Evolutionary conservation across 2,113 vertebrate genomes (phyloP), one percentile per base, ranked within the genome.

Genomic region (Silurus glanis): DNA sequence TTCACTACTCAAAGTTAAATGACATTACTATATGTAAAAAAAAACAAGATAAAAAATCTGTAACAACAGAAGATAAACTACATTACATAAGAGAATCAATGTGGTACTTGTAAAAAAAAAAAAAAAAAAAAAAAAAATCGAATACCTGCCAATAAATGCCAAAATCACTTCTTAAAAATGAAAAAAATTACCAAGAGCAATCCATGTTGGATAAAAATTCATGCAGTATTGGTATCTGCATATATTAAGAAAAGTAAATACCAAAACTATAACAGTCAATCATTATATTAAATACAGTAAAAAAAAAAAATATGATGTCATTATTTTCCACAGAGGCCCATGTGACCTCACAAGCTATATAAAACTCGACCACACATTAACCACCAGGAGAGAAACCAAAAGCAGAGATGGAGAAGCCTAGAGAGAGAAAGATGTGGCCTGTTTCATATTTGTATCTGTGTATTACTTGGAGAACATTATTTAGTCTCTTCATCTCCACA

Each of bases 281-380:
- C 1, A 19, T 14, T 14, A 14, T 6, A 16, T 16, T 6, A 78
- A 17, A 28, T 51, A 78, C 14, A 16, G 37, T 21, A 59, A 53
- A 0, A 16, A 8, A 8, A 16, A 78, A 37, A 55, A 2, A 0
- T 1, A 49, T 25, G 53, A 28, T 71, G 83, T 10, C 53, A 55
- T 69, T 21, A 72, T 59, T 69, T 37, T 87, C 86, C 56, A 69
- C 61, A 79, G 58, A 87, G 80, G 47, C 51, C 58, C 83, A 83
- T 45, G 61, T 83, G 86, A 83, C 72, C 76, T 75, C 74, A 51
- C 21, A 53, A 66, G 10, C 66, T 86, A 4, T 84, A 89, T 86
- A 88, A 89, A 83, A 80, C 28, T 67, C 78, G 25, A 17, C 23
- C 75, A 51, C 59, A 51, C 58, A 53, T 64, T 64, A n/a, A 45